These are phyloP conservation scores for Callaeas wilsoni DNA, from an alignment of 2,113 vertebrate genomes.

Conservation along the genomic window DNA sequence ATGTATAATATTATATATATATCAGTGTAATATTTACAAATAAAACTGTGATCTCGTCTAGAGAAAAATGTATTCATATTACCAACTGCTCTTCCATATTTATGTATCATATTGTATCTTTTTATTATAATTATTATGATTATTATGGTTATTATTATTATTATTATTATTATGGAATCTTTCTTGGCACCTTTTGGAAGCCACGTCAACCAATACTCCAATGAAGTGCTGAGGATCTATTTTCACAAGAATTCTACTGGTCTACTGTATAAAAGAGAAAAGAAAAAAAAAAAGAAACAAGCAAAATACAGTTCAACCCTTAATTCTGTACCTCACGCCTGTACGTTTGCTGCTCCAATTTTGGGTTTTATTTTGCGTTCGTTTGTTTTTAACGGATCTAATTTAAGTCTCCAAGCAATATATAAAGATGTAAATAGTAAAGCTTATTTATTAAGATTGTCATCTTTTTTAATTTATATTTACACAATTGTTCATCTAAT, in stretches of 20 bases:
- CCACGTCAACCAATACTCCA: slow-evolving; percentile 75
- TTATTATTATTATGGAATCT: slow-evolving; percentile 72
- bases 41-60: slow-evolving; percentile 84
- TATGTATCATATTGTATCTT: slow-evolving; percentile 80
- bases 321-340: slow-evolving; percentile 94
- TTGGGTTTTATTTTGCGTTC: slow-evolving; percentile 82
- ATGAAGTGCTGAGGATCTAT: slow-evolving; percentile 80
- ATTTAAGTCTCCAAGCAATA: slow-evolving; percentile 94
- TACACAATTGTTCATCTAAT: slow-evolving; percentile 97
- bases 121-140: slow-evolving; percentile 77
- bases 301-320: slow-evolving; percentile 80
- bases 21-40: slow-evolving; percentile 80
- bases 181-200: slow-evolving; percentile 79
- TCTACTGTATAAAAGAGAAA: slow-evolving; percentile 83
- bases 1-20: slow-evolving; percentile 76
- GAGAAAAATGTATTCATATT: slow-evolving; percentile 80
- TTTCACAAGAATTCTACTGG: slow-evolving; percentile 81
- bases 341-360: slow-evolving; percentile 96
- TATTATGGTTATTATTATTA: slow-evolving; percentile 69
- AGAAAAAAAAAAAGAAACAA: slow-evolving; percentile 47
- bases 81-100: slow-evolving; percentile 81
- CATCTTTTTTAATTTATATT: slow-evolving; percentile 99
- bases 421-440: slow-evolving; percentile 99
- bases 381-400: slow-evolving; percentile 81
- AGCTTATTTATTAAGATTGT: slow-evolving; percentile 99